Base-by-base conservation (phyloP, 2,888 invertebrate species). In the Beris morrisii region DNA sequence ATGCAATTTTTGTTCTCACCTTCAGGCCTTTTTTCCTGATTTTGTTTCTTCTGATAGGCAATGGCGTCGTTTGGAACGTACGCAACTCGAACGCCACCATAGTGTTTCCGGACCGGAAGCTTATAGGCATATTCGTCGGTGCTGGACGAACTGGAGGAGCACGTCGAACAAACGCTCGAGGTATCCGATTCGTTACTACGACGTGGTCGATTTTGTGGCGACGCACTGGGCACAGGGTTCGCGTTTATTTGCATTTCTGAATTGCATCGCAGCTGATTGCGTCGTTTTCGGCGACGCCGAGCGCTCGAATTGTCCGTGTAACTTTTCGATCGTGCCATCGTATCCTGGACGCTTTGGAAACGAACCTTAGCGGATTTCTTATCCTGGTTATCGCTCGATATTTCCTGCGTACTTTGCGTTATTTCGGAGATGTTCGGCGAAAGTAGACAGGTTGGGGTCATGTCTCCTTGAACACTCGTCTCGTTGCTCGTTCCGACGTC, bases 41-140 rank as follows among this genome's bases (percentile, higher is more conserved):
- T 84, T 64, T 89, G 85, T 69, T 90, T 84, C 73, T 88, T 85
- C 58, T 92, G 92, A 76, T 90, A 90, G 67, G 93, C 93, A 58
- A 94, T 84, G 4, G 93, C 91, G 81, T 94, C 95, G 79, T 94
- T 95, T 72, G 95, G 95, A 70, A 95, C 95, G 81, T 95, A 96
- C 6, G 94, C 93, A 74, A 95, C 93, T 72, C 95, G 83, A n/a
- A 94, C 93, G 48, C 94, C 94, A 65, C 92, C 92, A 77, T 93
- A 93, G 59, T 92, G 91, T 67, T 92, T 84, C 72, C 93, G 82
- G 46, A 93, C 88, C 4, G 94, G 93, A 73, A 94, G 81, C 69
- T 92, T 90, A 79, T 94, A 94, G 71, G 93, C 91, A 75, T 92
- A 89, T 71, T 92, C 92, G 71, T 93, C 94, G 61, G 94, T 93